Conservation (phyloP, 2,797 vertebrate species). For the Aplochiton taeniatus region DNA sequence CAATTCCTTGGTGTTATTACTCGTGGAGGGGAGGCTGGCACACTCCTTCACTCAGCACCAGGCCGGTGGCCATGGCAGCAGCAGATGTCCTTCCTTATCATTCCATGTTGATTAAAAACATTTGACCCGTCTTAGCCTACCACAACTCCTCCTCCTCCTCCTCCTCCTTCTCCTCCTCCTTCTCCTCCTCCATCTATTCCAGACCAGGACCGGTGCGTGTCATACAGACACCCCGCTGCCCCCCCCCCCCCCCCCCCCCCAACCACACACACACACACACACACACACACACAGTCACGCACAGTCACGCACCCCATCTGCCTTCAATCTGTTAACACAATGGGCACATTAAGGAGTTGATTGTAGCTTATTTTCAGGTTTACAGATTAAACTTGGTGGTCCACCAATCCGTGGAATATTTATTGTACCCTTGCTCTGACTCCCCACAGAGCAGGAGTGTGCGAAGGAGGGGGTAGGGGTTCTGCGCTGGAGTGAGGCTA, state of each 20-base stretch:
- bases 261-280: too few relatives aligned
- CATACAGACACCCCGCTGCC: conserved; percentile 45
- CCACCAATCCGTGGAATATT: conserved; percentile 10
- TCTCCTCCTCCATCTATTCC: background rate
- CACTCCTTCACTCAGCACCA: conserved; percentile 57
- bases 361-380: conserved; percentile 17
- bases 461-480: background rate
- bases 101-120: conserved; percentile 82
- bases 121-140: conserved; percentile 31
- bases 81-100: conserved; percentile 84
- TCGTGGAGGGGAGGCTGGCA: conserved; percentile 76
- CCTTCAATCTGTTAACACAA: conserved; percentile 73
- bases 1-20: conserved; percentile 72
- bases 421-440: background rate
- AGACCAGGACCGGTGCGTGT: conserved; percentile 2
- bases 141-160: too few relatives aligned
- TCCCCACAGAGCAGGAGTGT: background rate
- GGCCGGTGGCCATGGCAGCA: conserved; percentile 49
- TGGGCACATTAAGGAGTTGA: conserved; percentile 12
- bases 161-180: conserved; percentile 34
- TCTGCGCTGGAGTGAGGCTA: too few relatives aligned
- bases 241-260: too few relatives aligned
- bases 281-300: conserved; percentile 36
- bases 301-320: conserved; percentile 62
- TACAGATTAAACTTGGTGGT: conserved; percentile 8